Evolutionary conservation across 2,888 invertebrate species (phyloP).

Genomic region (Strigamia maritima): DNA sequence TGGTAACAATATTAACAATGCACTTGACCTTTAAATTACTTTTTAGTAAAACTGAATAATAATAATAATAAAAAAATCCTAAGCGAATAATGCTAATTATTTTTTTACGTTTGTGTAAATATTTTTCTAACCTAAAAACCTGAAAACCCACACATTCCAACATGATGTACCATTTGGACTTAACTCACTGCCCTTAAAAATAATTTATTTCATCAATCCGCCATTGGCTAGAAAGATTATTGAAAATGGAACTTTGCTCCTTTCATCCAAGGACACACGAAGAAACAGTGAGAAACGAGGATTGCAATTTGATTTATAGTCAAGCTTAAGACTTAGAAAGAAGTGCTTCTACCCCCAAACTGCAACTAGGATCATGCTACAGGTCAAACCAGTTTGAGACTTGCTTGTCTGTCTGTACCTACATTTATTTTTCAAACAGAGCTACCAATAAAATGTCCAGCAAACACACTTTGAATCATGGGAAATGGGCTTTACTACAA

Average conservation of each 20-base stretch:
- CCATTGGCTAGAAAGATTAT: constrained; percentile 13
- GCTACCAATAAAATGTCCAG: constrained; percentile 26
- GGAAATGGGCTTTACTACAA: constrained; percentile 15
- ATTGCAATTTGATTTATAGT: constrained; percentile 32
- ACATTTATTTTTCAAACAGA: constrained; percentile 27
- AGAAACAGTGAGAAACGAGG: constrained; percentile 26
- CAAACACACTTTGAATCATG: constrained; percentile 10
- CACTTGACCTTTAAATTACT: too few species aligned
- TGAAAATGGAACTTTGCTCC: constrained; percentile 29
- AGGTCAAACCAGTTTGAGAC: constrained; percentile 32
- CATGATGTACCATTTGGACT: constrained; percentile 22
- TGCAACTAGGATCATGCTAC: constrained; percentile 26
- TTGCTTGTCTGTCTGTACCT: constrained; percentile 31
- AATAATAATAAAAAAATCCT: too few species aligned
- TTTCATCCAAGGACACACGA: constrained; percentile 11
- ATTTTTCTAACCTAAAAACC: background rate
- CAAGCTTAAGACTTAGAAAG: constrained; percentile 34
- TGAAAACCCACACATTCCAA: background rate
- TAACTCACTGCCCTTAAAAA: constrained; percentile 20
- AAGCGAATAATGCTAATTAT: too few species aligned
- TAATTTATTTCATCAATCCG: constrained; percentile 23
- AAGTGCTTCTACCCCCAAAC: constrained; percentile 32
- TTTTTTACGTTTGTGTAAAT: too few species aligned
- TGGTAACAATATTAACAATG: too few species aligned
- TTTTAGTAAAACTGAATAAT: too few species aligned